Percentiles rank a stretch among this genome's conserved stretches.
Conservation (phyloP, 2,113 vertebrate genomes). For the Brachyhypopomus occidentalis region DNA sequence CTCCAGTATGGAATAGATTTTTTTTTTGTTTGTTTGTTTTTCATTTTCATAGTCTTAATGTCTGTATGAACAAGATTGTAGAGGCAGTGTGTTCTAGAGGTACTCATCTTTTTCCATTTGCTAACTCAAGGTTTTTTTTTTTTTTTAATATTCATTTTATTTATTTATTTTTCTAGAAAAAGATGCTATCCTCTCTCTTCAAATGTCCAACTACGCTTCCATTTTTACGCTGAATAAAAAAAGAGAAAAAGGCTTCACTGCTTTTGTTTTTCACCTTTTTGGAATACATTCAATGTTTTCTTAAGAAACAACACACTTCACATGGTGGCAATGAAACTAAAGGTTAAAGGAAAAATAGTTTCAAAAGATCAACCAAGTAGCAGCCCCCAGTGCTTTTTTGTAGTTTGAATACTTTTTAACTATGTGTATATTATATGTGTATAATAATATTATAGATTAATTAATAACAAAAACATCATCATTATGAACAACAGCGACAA, state of each 20-base stretch:
- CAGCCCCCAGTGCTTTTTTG: conserved; percentile 82
- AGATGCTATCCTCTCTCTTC: conserved; percentile 53
- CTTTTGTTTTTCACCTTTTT: conserved; percentile 69
- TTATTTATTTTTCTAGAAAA: conserved; percentile 56
- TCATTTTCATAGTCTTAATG: conserved; percentile 69
- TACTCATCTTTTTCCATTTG: conserved; percentile 57
- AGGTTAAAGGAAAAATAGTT: conserved; percentile 58
- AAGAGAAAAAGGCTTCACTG: conserved; percentile 70
- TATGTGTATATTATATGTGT: conserved; percentile 72
- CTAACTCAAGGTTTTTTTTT: conserved; percentile 49
- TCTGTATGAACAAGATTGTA: conserved; percentile 77
- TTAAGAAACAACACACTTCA: conserved; percentile 76
- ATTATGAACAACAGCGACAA: conserved; percentile 76
- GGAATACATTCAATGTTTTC: conserved; percentile 82
- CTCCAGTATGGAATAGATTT: conserved; percentile 80
- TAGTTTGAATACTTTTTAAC: conserved; percentile 80
- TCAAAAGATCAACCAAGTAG: conserved; percentile 70
- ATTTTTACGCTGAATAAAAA: conserved; percentile 66
- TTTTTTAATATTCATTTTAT: conserved; percentile 34
- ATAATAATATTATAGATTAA: conserved; percentile 75
- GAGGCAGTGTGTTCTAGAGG: conserved; percentile 80
- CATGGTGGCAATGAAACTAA: conserved; percentile 76
- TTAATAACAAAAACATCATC: conserved; percentile 69
- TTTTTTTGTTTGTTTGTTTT: conserved; percentile 63
- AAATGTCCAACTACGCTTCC: conserved; percentile 70